A percentile compares a stretch with the other conserved stretches of the same genome.
Conservation (phyloP, 2,113 vertebrate species). For the Lucifuga dentata region DNA sequence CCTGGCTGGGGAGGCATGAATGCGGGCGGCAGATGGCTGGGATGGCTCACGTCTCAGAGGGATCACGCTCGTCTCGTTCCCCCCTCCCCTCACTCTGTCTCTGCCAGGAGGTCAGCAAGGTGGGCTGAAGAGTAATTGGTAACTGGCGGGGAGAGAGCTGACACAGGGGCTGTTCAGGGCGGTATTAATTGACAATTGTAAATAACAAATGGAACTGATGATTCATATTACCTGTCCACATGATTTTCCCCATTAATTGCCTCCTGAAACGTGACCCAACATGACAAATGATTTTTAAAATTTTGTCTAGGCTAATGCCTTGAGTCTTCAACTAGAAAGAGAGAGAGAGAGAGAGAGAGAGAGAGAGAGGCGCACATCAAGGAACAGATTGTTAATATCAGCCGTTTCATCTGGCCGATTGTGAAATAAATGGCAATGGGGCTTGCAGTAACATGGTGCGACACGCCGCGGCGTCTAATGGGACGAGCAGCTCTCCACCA, state of each 20-base stretch:
- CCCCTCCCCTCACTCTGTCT: constrained; percentile 50
- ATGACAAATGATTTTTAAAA: constrained; percentile 75
- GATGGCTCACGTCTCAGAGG: constrained; percentile 76
- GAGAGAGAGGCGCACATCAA: constrained; percentile 83
- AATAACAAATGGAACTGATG: constrained; percentile 84
- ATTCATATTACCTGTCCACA: constrained; percentile 81
- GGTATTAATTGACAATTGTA: constrained; percentile 85
- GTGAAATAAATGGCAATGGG: constrained; percentile 89
- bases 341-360: constrained; percentile 36
- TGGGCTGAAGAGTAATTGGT: constrained; percentile 85
- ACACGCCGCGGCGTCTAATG: constrained; percentile 81
- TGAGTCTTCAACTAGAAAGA: constrained; percentile 31
- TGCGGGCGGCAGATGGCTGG: constrained; percentile 80
- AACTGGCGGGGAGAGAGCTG: constrained; percentile 75
- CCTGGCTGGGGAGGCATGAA: constrained; percentile 58
- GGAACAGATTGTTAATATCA: constrained; percentile 88
- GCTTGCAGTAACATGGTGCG: constrained; percentile 85
- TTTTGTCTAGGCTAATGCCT: constrained; percentile 40
- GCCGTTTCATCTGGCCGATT: constrained; percentile 86
- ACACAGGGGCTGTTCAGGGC: constrained; percentile 68
- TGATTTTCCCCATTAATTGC: constrained; percentile 82
- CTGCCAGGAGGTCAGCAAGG: constrained; percentile 83
- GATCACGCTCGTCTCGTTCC: constrained; percentile 69
- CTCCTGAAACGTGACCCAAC: constrained; percentile 79
- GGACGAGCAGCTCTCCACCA: constrained; percentile 82